These are phyloP conservation scores for Homalodisca vitripennis DNA, from an alignment of 1,140 invertebrate species.

Conservation along the genomic window DNA sequence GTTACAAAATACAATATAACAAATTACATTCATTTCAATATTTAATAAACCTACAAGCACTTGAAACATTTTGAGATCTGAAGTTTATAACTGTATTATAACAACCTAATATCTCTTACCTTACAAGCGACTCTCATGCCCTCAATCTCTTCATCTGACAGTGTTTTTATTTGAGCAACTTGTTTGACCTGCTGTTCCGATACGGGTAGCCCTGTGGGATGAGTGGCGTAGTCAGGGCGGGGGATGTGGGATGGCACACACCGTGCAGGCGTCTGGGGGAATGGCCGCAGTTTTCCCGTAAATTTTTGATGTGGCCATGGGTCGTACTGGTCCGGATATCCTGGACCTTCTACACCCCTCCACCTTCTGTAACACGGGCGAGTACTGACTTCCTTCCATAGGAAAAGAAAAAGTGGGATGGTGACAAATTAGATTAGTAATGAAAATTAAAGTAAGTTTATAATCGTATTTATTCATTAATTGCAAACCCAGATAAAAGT, in stretches of 20 bases:
- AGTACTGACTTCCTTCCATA: no score
- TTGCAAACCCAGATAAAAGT: slow-evolving; percentile 4
- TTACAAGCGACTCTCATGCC: slow-evolving; percentile 88
- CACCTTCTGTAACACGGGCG: slow-evolving; percentile 70
- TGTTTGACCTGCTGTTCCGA: slow-evolving; percentile 85
- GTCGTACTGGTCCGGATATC: slow-evolving; percentile 66
- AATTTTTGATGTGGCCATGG: slow-evolving; percentile 91
- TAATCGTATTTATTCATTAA: slow-evolving; percentile 27
- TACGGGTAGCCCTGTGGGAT: slow-evolving; percentile 80
- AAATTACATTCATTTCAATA: no score
- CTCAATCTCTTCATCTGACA: slow-evolving; percentile 96
- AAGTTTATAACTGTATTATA: no score
- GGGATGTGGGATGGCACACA: slow-evolving; percentile 78
- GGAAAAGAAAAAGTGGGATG: no score
- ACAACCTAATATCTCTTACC: no score
- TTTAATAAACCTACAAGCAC: no score
- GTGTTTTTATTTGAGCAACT: slow-evolving; percentile 82
- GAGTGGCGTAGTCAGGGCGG: slow-evolving; percentile 94
- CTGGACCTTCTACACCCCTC: slow-evolving; percentile 55
- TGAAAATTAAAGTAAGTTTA: no score
- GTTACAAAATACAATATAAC: no score
- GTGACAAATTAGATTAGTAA: no score
- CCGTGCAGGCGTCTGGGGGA: slow-evolving; percentile 71
- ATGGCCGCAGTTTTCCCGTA: slow-evolving; percentile 79
- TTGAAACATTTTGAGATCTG: no score